Evolutionary conservation across 1,140 invertebrate species (phyloP).

Genomic region (Zaprionus camerounensis): DNA sequence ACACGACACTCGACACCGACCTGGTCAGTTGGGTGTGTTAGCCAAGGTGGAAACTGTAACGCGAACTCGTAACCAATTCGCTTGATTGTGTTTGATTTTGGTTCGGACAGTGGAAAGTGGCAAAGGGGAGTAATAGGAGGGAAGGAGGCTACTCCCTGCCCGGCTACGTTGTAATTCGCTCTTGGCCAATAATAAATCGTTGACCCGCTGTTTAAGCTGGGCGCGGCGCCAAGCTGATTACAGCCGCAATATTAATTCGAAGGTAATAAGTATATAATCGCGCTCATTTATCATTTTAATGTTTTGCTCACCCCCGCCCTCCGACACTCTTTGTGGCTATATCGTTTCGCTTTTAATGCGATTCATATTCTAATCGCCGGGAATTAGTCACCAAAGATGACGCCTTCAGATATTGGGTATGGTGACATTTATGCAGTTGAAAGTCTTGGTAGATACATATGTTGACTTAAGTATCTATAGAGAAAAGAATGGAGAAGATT

Average conservation of each 20-base stretch:
- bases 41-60: conserved; percentile 49
- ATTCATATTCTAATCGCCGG: conserved; percentile 28
- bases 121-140: neutral
- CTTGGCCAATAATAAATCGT: conserved; percentile 78
- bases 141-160: conserved; percentile 36
- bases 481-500: no score
- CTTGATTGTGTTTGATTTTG: conserved; percentile 80
- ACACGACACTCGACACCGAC: conserved; percentile 12
- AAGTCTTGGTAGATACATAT: no score
- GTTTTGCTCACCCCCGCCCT: conserved; percentile 6
- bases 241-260: conserved; percentile 67
- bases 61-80: conserved; percentile 69
- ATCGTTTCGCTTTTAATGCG: conserved; percentile 37
- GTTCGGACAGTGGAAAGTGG: neutral
- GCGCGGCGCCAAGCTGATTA: conserved; percentile 68
- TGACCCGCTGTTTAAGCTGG: conserved; percentile 37
- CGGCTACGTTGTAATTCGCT: conserved; percentile 63
- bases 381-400: conserved; percentile 26
- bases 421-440: neutral
- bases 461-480: neutral
- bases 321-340: neutral
- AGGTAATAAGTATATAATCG: conserved; percentile 76
- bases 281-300: conserved; percentile 78
- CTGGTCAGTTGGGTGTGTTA: conserved; percentile 37
- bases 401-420: neutral